Base-by-base conservation (phyloP, 2,797 vertebrate species). In the Ctenopoma kingsleyae region DNA sequence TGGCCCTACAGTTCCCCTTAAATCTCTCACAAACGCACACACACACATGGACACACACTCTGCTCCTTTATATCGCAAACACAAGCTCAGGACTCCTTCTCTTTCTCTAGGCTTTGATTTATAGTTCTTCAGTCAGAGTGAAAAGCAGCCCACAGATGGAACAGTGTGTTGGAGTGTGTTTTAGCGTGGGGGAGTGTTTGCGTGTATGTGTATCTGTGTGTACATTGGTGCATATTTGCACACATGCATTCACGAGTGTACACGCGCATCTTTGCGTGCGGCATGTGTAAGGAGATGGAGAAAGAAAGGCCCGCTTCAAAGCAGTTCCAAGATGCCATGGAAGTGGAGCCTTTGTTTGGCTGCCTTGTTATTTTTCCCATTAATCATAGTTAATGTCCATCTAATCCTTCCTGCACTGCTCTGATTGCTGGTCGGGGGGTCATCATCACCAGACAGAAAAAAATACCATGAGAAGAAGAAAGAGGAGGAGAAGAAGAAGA, bases 341-440 rank as follows among this genome's bases (percentile, higher is more conserved):
- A 80, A 83, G 76, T 13, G 32, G 57, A 74, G 79, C 69, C 84
- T 88, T 90, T 91, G 89, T 92, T 92, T 90, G 80, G 69, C 83
- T 67, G 78, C 66, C 84, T 83, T 83, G 74, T 86, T 88, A 83
- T 82, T 82, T 71, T 76, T 48, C 76, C 77, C 89, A 91, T 94
- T 93, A 92, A 90, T 93, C 89, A 90, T 76, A 70, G 83, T 90
- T 91, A 90, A 91, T 87, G 88, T 91, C 80, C 67, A 58, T 85
- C 86, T 90, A 91, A 93, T 90, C 80, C 75, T 76, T 86, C 79
- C 84, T 87, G 76, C 69, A 46, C 83, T 78, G 83, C 47, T 57
- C 76, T 89, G 92, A 93, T 91, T 91, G 85, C 88, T 67, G 81
- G 78, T 63, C 67, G 13, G 85, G 82, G 83, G 81, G 84, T 76